Conservation (phyloP, 2,797 vertebrate genomes). For the Myotis daubentonii region DNA sequence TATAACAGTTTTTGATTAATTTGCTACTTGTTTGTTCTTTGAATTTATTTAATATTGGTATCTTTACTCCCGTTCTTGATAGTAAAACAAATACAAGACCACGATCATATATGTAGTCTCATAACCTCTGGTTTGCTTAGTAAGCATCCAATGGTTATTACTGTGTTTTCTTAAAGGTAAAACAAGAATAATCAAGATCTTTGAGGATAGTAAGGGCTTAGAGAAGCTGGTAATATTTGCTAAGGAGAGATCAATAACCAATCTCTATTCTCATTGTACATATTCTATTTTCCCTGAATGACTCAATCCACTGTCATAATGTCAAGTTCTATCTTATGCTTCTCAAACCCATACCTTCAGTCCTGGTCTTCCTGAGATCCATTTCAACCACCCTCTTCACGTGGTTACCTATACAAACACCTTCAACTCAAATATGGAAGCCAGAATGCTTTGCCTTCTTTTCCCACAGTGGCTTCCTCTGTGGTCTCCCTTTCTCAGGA, state of each 20-base stretch:
- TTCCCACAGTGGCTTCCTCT: background rate
- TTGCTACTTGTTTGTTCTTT: background rate
- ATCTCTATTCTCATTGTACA: background rate
- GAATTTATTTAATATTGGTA: background rate
- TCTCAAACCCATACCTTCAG: background rate
- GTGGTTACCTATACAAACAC: background rate
- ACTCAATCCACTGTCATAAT: background rate
- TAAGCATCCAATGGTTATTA: background rate
- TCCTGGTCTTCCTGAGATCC: background rate
- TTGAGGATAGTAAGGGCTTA: background rate
- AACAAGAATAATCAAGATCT: conserved; percentile 8
- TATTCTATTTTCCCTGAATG: background rate
- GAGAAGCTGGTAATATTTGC: background rate
- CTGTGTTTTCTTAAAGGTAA: background rate
- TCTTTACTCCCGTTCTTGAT: background rate
- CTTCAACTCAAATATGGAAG: background rate
- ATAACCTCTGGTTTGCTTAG: background rate
- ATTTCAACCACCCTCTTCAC: background rate
- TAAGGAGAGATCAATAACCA: background rate
- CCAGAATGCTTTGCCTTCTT: background rate
- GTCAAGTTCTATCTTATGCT: background rate
- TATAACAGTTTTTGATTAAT: background rate
- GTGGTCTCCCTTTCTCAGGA: background rate
- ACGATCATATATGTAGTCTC: background rate
- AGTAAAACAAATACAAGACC: background rate